phyloP scores from a whole-genome alignment of 2,797 vertebrate species.

The Trachurus trachurus region DNA sequence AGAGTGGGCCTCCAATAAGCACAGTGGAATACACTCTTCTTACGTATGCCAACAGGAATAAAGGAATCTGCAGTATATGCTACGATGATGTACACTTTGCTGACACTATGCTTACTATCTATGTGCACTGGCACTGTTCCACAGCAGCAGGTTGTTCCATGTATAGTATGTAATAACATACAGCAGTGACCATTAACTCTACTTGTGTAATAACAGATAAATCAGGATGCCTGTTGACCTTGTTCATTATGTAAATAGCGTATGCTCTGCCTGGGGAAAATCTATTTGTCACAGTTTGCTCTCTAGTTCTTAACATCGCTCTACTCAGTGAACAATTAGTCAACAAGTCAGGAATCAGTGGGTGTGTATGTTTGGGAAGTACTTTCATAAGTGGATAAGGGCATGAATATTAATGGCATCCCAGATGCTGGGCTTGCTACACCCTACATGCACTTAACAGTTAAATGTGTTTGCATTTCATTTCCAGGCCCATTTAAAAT shows the following conservation, averaged over 20 bases:
- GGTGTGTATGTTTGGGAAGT: constrained; percentile 62
- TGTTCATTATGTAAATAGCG: constrained; percentile 60
- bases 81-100: background rate
- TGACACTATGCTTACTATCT: constrained; percentile 4
- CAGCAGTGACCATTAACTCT: constrained; percentile 28
- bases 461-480: constrained; percentile 74
- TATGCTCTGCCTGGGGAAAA: constrained; percentile 40
- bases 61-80: background rate
- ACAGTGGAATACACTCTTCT: background rate
- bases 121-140: background rate
- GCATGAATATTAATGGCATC: constrained; percentile 68
- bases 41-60: background rate
- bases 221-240: constrained; percentile 56
- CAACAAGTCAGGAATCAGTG: constrained; percentile 63
- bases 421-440: constrained; percentile 69
- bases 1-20: background rate
- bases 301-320: constrained; percentile 50
- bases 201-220: constrained; percentile 45
- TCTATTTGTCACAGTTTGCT: constrained; percentile 69
- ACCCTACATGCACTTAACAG: constrained; percentile 64
- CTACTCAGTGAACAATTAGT: constrained; percentile 61
- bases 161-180: constrained; percentile 10
- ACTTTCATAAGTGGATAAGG: constrained; percentile 60
- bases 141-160: constrained; percentile 9
- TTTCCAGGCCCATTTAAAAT: constrained; percentile 70